phyloP scores from a whole-genome alignment of 1,140 invertebrate genomes.

The Cotesia vestalis region DNA sequence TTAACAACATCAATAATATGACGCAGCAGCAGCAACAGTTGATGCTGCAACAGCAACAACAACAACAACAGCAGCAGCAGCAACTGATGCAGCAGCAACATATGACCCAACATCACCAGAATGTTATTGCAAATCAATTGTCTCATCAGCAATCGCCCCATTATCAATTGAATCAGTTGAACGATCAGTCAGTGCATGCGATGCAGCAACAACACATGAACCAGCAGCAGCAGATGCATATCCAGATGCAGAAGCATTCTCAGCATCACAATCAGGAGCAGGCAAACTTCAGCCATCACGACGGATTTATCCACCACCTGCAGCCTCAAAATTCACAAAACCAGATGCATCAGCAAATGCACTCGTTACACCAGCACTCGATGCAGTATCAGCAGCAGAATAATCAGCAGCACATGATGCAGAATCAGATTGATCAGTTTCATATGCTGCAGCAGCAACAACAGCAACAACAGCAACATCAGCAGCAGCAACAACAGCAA shows the following conservation, averaged over 20 bases:
- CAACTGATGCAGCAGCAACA: slow-evolving; percentile 55
- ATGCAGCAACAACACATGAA: slow-evolving; percentile 51
- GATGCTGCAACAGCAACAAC: slow-evolving; percentile 49
- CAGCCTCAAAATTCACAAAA: slow-evolving; percentile 51
- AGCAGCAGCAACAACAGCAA: slow-evolving; percentile 55
- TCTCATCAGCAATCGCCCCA: slow-evolving; percentile 39
- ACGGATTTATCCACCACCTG: slow-evolving; percentile 57
- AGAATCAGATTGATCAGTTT: slow-evolving; percentile 56
- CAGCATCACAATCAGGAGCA: slow-evolving; percentile 54
- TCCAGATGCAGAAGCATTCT: slow-evolving; percentile 58
- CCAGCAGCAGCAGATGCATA: slow-evolving; percentile 51
- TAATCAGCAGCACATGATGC: slow-evolving; percentile 54
- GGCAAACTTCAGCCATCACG: slow-evolving; percentile 55
- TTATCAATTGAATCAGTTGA: slow-evolving; percentile 49
- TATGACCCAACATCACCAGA: slow-evolving; percentile 52
- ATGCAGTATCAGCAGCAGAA: slow-evolving; percentile 44
- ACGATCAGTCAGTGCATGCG: slow-evolving; percentile 52
- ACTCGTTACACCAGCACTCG: slow-evolving; percentile 55
- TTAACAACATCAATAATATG: slow-evolving; percentile 48
- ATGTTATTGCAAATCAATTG: slow-evolving; percentile 42
- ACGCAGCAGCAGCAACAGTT: slow-evolving; percentile 50
- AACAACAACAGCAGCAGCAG: slow-evolving; percentile 55
- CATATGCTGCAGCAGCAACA: slow-evolving; percentile 58
- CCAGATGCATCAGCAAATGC: slow-evolving; percentile 48
- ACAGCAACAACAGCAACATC: slow-evolving; percentile 52